A percentile compares a stretch with the other conserved stretches of the same genome.
phyloP scores from a whole-genome alignment of 2,888 invertebrate genomes.

The Chloroclystis v-ata region DNA sequence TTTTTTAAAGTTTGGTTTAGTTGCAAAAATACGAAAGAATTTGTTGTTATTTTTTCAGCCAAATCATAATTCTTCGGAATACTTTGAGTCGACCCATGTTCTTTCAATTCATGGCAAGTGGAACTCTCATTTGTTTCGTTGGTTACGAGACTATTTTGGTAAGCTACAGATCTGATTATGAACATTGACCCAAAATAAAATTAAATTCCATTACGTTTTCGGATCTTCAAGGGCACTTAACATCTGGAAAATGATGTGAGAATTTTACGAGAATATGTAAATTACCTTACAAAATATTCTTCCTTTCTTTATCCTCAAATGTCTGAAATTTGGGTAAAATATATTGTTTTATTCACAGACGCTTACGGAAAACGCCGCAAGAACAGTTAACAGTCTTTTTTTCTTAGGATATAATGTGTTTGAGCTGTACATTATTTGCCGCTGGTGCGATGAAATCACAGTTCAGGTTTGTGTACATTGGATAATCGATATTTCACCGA shows the following conservation, averaged over 20 bases:
- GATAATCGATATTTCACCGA: background rate
- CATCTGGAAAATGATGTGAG: slow-evolving; percentile 9
- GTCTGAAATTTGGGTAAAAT: background rate
- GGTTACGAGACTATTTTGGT: slow-evolving; percentile 63
- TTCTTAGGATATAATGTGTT: slow-evolving; percentile 61
- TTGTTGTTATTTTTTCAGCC: slow-evolving; percentile 36
- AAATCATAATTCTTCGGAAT: slow-evolving; percentile 46
- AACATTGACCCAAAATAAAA: background rate
- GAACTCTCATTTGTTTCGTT: slow-evolving; percentile 59
- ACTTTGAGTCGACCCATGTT: slow-evolving; percentile 61
- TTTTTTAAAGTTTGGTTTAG: too few species aligned
- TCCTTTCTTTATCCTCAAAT: background rate
- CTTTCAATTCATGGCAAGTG: slow-evolving; percentile 56
- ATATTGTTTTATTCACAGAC: slow-evolving; percentile 37
- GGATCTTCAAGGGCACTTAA: background rate
- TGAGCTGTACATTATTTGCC: slow-evolving; percentile 57
- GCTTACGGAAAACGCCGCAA: slow-evolving; percentile 42
- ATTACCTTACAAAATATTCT: slow-evolving; percentile 8
- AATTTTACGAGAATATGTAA: slow-evolving; percentile 6
- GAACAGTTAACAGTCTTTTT: slow-evolving; percentile 55
- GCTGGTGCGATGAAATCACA: slow-evolving; percentile 65
- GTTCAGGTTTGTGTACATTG: slow-evolving; percentile 45
- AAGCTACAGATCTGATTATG: slow-evolving; percentile 24
- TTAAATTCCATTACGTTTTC: background rate
- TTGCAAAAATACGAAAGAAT: too few species aligned